Percentiles rank a stretch among this genome's conserved stretches.
Evolutionary conservation across 92 coral and sea anemone species (phyloP).

Genomic region (Phenganax subtilis): DNA sequence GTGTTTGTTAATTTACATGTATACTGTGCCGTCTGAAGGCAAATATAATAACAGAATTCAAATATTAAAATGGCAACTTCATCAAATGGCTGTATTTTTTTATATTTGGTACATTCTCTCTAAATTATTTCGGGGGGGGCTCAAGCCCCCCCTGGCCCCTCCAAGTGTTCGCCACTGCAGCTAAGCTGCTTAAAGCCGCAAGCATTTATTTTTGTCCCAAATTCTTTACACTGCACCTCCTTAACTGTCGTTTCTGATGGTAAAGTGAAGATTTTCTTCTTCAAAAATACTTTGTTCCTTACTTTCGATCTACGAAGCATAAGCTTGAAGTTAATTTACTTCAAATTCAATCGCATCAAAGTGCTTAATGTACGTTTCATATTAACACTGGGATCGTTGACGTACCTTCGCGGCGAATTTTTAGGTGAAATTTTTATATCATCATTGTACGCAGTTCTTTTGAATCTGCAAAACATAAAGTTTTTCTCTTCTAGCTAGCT

Average conservation of each 20-base stretch:
- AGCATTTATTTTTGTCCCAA: background rate
- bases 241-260: background rate
- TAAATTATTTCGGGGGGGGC: too few species aligned
- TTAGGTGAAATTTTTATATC: constrained; percentile 28
- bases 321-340: background rate
- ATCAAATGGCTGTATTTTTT: too few species aligned
- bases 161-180: too few species aligned
- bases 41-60: too few species aligned
- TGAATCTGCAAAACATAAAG: constrained; percentile 29
- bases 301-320: background rate
- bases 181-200: too few species aligned
- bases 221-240: background rate
- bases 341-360: background rate
- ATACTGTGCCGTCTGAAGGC: too few species aligned
- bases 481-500: too few species aligned
- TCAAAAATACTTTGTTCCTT: constrained; percentile 9
- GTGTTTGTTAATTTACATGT: too few species aligned
- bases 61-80: too few species aligned
- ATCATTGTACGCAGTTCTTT: constrained; percentile 47
- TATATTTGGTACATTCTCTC: too few species aligned
- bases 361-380: background rate
- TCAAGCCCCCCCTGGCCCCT: too few species aligned
- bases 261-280: background rate
- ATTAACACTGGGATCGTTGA: background rate
- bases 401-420: constrained; percentile 37